Evolutionary conservation across 1,140 invertebrate species (phyloP), one percentile per base, ranked within the genome.

Genomic region (Drosophila kikkawai): DNA sequence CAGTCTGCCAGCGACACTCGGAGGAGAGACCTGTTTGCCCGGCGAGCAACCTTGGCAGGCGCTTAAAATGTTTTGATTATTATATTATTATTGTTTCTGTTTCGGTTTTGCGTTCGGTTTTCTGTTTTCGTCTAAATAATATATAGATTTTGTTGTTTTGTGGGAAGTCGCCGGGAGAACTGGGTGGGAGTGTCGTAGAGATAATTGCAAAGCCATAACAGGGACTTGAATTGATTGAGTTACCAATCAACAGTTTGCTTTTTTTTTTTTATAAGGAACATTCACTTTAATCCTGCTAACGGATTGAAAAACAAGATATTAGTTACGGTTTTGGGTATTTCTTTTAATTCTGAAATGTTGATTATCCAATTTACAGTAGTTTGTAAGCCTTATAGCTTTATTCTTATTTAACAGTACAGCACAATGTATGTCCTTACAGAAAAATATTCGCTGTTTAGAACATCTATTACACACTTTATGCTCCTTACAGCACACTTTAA

Each of bases 41-140:
- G 55, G 53, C 55, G 67, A 55, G 37, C 84, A 88, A 67, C 83
- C 83, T 87, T 87, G 83, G 78, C 80, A 74, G 81, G 84, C 81
- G 83, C 83, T 88, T 87, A 87, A 87, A 88, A 88, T 87, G 84
- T 80, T 86, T 86, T 87, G 80, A 83, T 88, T 87, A 80, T 84
- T 83, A 63, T 75, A 80, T 80, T 75, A 80, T 70, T 82, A 79
- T 86, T 61, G 32, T 77, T 65, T 79, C 48, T 56, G 50, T 36
- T 53, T 53, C 17, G 32, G 13, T 37, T 22, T 55, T 8, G 17
- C 4, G 19, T 22, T 51, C 50, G 51, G 34, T 37, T 55, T 55
- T 55, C 50, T 57, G 41, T 44, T 74, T 66, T 65, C 41, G 45
- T 68, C 44, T 26, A 39, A 42, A 48, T 39, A 26, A 50, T 53